Conservation (phyloP, 2,113 vertebrate species). For the Thinocorus orbignyianus region DNA sequence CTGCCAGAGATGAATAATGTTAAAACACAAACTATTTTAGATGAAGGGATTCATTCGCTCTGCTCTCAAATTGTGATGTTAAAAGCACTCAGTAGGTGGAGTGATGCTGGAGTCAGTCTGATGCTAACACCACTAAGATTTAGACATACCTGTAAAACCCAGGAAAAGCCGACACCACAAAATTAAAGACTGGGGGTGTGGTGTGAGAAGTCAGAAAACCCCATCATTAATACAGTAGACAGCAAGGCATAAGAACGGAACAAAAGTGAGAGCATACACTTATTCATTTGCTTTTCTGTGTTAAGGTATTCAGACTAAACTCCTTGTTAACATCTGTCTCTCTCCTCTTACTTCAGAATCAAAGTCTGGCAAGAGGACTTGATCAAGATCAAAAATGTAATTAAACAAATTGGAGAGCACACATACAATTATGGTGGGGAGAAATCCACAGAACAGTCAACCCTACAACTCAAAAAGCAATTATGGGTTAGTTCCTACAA, state of each 20-base stretch:
- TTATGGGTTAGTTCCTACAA: background rate
- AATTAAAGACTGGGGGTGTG: background rate
- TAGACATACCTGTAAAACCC: background rate
- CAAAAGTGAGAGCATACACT: rapidly evolving
- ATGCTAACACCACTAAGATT: background rate
- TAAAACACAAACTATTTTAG: background rate
- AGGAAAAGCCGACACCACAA: background rate
- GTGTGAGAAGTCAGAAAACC: background rate
- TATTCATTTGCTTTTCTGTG: background rate
- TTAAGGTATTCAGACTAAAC: background rate
- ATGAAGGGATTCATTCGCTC: background rate
- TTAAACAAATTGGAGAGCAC: background rate
- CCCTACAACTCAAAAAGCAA: background rate
- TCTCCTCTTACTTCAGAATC: background rate
- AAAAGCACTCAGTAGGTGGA: background rate
- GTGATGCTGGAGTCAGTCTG: background rate
- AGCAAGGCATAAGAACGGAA: background rate
- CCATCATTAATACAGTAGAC: background rate
- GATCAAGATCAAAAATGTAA: background rate
- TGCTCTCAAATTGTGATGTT: background rate
- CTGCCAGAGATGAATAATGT: background rate
- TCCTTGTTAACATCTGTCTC: background rate
- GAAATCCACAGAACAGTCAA: background rate
- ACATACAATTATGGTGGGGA: no score
- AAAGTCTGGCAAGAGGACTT: background rate